Evolutionary conservation across 2,113 vertebrate genomes (phyloP).

Genomic region (Atherinomorus stipes): DNA sequence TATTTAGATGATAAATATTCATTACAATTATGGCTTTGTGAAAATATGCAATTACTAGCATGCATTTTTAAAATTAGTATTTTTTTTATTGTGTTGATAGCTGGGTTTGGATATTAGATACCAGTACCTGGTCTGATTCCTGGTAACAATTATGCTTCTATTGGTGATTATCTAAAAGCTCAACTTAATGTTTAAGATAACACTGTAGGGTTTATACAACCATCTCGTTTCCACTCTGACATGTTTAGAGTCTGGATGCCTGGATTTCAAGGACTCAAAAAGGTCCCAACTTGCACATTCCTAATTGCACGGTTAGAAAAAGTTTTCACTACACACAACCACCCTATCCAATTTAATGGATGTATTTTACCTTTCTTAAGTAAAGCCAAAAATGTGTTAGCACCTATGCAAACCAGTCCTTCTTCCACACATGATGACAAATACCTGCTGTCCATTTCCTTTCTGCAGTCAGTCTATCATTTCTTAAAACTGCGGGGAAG

Average conservation of each 20-base stretch:
- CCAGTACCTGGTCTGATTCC: too few relatives aligned
- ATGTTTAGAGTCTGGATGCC: too few relatives aligned
- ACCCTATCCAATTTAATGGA: neutral
- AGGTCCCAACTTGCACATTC: neutral
- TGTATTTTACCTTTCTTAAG: constrained; percentile 4
- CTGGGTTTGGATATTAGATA: too few relatives aligned
- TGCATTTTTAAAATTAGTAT: too few relatives aligned
- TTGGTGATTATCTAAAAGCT: too few relatives aligned
- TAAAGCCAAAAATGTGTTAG: constrained; percentile 3
- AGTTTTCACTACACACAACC: neutral
- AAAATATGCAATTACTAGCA: too few relatives aligned
- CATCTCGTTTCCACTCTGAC: neutral
- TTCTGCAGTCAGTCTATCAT: constrained; percentile 98
- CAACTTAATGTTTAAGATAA: neutral
- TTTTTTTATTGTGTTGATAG: too few relatives aligned
- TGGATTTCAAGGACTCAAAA: neutral
- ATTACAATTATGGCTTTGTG: neutral
- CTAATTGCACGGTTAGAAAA: constrained; percentile 4
- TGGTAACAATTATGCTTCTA: neutral
- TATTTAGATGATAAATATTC: neutral
- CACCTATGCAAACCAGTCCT: neutral
- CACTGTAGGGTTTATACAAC: neutral
- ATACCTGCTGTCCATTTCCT: constrained; percentile 96
- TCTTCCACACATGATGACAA: constrained; percentile 18
- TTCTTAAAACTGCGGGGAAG: constrained; percentile 94